Evolutionary conservation across 2,113 vertebrate species (phyloP).

Genomic region (Jaculus jaculus): DNA sequence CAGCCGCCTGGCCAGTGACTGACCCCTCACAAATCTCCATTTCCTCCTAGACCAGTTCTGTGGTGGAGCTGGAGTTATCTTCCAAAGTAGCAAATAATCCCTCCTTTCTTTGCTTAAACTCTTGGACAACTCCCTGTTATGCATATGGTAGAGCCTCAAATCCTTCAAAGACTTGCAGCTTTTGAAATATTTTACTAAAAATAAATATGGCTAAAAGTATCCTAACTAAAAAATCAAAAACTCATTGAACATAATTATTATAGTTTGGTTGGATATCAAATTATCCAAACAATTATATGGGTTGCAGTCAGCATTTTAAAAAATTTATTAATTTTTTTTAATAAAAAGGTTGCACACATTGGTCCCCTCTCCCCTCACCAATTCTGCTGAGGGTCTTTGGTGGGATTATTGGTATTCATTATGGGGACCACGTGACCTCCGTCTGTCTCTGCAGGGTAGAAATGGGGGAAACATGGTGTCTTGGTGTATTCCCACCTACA

Average conservation of each 20-base stretch:
- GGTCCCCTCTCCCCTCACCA: too few species aligned
- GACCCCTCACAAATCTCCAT: too few species aligned
- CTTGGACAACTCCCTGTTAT: neutral
- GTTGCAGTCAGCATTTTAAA: neutral
- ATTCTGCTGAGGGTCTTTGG: too few species aligned
- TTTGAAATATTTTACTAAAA: neutral
- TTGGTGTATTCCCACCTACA: too few species aligned
- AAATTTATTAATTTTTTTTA: neutral
- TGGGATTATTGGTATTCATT: too few species aligned
- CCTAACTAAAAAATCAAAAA: conserved; percentile 20
- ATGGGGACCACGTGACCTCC: too few species aligned
- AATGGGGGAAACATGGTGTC: too few species aligned
- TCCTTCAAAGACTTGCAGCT: neutral
- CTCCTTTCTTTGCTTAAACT: neutral
- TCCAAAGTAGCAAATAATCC: neutral
- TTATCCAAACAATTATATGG: neutral
- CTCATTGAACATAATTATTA: neutral
- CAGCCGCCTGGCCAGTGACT: neutral
- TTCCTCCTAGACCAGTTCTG: neutral
- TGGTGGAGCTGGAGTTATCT: neutral
- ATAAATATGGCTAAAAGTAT: neutral
- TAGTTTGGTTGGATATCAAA: neutral
- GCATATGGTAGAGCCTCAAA: neutral
- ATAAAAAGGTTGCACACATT: too few species aligned
- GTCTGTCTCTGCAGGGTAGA: too few species aligned